Evolutionary conservation across 2,888 invertebrate genomes (phyloP).

Genomic region (Creontiades dilutus): DNA sequence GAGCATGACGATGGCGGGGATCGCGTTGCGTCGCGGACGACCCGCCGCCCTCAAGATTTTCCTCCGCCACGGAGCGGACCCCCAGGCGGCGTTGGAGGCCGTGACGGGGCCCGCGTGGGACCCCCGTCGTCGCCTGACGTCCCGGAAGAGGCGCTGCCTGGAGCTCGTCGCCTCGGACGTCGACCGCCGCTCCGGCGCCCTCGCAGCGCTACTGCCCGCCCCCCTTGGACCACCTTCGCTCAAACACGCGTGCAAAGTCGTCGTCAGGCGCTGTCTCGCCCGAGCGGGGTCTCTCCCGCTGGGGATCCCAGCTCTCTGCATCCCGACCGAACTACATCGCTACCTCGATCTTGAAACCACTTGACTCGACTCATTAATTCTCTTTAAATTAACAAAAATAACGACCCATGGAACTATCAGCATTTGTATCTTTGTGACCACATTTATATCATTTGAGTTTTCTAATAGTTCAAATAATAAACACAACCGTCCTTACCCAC

Average conservation of each 20-base stretch:
- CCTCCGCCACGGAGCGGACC: slow-evolving; percentile 18
- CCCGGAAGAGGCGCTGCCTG: not conserved
- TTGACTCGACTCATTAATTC: not conserved
- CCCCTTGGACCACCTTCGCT: not conserved
- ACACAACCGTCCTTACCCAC: no score
- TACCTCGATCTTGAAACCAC: slow-evolving; percentile 15
- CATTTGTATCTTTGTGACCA: no score
- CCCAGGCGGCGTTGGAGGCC: not conserved
- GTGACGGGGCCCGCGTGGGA: not conserved
- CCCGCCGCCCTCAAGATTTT: slow-evolving; percentile 2
- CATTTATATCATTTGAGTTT: no score
- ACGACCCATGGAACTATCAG: no score
- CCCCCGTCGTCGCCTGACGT: not conserved
- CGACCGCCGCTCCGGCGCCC: not conserved
- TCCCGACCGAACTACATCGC: slow-evolving; percentile 3
- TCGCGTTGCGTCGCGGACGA: not conserved
- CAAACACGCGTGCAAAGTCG: slow-evolving; percentile 49
- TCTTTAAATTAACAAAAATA: no score
- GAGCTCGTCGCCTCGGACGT: not conserved
- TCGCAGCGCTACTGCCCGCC: not conserved
- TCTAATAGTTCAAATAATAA: no score
- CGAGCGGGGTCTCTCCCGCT: not conserved
- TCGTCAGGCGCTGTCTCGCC: slow-evolving; percentile 4
- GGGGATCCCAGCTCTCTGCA: slow-evolving; percentile 2
- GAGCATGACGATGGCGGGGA: not conserved